Percentiles rank a stretch among this genome's conserved stretches.
Conservation (phyloP, 2,113 vertebrate species). For the Limnothrissa miodon region DNA sequence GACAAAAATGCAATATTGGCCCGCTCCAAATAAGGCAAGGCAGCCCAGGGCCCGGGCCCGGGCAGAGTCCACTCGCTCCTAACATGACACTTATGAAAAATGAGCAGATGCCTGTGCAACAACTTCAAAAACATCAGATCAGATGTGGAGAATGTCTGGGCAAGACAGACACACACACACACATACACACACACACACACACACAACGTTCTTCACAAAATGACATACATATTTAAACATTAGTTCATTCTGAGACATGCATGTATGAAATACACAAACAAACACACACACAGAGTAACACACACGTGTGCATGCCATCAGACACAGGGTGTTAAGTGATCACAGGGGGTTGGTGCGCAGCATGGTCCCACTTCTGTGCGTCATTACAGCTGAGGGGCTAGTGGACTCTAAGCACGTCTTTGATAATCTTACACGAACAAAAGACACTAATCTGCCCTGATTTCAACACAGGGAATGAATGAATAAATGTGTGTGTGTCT, state of each 20-base stretch:
- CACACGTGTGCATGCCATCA: neutral
- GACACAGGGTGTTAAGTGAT: neutral
- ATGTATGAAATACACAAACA: neutral
- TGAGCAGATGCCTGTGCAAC: constrained; percentile 57
- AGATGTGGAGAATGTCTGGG: constrained; percentile 35
- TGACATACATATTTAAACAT: no score
- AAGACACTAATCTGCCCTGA: neutral
- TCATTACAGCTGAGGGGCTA: neutral
- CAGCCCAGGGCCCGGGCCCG: constrained; percentile 51
- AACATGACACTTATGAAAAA: constrained; percentile 70
- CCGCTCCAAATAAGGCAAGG: constrained; percentile 68
- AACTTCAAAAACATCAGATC: constrained; percentile 61
- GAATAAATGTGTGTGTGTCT: neutral
- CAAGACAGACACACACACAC: neutral
- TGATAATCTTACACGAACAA: neutral
- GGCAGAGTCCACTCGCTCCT: constrained; percentile 29
- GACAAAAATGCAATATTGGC: constrained; percentile 63
- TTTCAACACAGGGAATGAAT: neutral
- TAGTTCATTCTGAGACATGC: neutral
- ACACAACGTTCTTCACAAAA: no score
- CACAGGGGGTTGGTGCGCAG: neutral
- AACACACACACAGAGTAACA: neutral
- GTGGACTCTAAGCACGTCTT: neutral
- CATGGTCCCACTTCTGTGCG: neutral
- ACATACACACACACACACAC: neutral